Evolutionary conservation across 2,888 invertebrate species (phyloP).

Genomic region (Phortica magna): DNA sequence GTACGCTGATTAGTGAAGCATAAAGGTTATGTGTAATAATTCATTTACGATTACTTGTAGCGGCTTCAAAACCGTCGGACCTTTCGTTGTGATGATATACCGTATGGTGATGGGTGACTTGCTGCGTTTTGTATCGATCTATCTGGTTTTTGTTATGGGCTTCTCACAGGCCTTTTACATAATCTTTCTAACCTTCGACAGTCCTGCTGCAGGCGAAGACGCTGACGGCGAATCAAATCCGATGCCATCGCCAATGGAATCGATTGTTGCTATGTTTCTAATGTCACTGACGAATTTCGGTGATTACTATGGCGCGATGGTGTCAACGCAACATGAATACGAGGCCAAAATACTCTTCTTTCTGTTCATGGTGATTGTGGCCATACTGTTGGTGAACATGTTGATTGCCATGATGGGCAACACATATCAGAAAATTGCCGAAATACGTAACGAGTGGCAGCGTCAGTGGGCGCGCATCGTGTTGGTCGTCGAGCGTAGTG

Average conservation of each 20-base stretch:
- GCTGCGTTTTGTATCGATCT: constrained; percentile 96
- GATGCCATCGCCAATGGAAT: constrained; percentile 94
- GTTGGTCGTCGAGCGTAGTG: constrained; percentile 97
- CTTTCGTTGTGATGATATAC: constrained; percentile 99
- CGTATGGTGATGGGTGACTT: constrained; percentile 98
- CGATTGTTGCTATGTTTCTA: constrained; percentile 98
- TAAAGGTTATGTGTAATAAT: background rate
- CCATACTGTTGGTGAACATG: constrained; percentile 97
- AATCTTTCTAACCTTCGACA: constrained; percentile 92
- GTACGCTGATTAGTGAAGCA: constrained; percentile 77
- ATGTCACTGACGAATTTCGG: constrained; percentile 99
- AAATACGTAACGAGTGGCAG: constrained; percentile 98
- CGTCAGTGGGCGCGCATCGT: constrained; percentile 99
- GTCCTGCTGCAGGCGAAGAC: constrained; percentile 89
- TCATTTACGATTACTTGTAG: constrained; percentile 79
- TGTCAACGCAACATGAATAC: constrained; percentile 91
- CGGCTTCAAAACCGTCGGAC: constrained; percentile 98
- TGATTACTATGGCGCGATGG: constrained; percentile 94
- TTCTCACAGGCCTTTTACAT: constrained; percentile 98
- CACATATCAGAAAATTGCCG: constrained; percentile 98
- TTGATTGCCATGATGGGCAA: constrained; percentile 99
- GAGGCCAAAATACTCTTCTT: constrained; percentile 96
- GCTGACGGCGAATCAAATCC: constrained; percentile 91
- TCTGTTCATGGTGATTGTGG: constrained; percentile 98
- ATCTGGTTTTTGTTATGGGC: constrained; percentile 96